A percentile compares a stretch with the other conserved stretches of the same genome.
Conservation (phyloP, 2,113 vertebrate genomes). For the Lepus americanus region DNA sequence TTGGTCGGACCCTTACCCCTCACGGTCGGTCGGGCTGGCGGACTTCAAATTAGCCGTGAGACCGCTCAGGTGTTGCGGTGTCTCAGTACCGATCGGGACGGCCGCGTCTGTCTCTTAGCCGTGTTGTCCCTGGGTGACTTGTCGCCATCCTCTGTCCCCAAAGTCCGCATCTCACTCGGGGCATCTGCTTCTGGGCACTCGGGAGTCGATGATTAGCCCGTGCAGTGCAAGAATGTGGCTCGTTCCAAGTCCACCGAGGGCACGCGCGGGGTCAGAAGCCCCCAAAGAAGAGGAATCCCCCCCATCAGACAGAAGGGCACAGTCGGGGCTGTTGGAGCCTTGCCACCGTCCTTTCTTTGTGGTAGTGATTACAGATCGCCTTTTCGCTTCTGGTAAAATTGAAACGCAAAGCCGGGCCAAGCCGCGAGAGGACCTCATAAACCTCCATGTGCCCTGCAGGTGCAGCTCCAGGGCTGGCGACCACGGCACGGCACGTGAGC, state of each 20-base stretch:
- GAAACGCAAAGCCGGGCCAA: no score
- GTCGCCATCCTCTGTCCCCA: not conserved
- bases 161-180: not conserved
- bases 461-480: not conserved
- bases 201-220: not conserved
- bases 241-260: not conserved
- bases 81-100: not conserved
- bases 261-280: not conserved
- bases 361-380: no score
- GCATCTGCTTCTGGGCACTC: not conserved
- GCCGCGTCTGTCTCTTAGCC: not conserved
- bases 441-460: not conserved
- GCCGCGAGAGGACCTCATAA: not conserved
- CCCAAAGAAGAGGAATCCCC: not conserved
- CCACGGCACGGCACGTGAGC: not conserved
- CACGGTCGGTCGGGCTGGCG: not conserved
- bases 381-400: not conserved
- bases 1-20: not conserved
- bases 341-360: no score
- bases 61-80: not conserved
- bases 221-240: not conserved
- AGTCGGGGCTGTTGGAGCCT: no score
- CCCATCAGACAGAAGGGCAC: not conserved
- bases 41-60: not conserved
- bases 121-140: not conserved